These are phyloP conservation scores for Melanargia galathea DNA, from an alignment of 2,888 invertebrate species.

Conservation along the genomic window DNA sequence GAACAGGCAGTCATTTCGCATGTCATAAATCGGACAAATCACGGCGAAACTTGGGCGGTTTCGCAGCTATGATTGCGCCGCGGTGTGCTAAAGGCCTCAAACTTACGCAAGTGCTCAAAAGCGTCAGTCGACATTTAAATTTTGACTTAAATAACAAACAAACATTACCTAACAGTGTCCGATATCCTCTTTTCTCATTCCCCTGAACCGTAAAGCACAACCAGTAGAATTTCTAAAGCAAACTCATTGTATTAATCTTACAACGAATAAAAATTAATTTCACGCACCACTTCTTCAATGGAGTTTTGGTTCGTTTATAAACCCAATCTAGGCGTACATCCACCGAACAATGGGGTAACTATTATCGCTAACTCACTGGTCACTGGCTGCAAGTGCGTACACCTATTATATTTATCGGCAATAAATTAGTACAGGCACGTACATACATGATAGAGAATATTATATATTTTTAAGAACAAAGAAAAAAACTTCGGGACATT, in stretches of 20 bases:
- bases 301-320: constrained; percentile 24
- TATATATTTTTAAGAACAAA: not conserved
- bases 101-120: too few relatives aligned
- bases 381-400: constrained; percentile 40
- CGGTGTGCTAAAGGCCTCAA: too few relatives aligned
- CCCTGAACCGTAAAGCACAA: not conserved
- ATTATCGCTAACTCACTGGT: constrained; percentile 31
- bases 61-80: too few relatives aligned
- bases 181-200: not conserved
- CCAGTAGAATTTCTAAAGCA: not conserved
- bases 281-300: constrained; percentile 12
- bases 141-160: not conserved
- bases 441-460: constrained; percentile 8
- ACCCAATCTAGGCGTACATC: constrained; percentile 12
- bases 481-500: not conserved
- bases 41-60: too few relatives aligned
- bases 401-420: constrained; percentile 46
- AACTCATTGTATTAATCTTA: constrained; percentile 4
- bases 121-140: too few relatives aligned
- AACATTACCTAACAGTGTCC: not conserved
- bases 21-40: too few relatives aligned
- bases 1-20: too few relatives aligned
- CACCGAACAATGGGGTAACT: constrained; percentile 29
- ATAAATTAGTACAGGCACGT: constrained; percentile 49
- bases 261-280: constrained; percentile 20